Conservation (phyloP, 2,888 invertebrate species). For the Cheilosia soror region DNA sequence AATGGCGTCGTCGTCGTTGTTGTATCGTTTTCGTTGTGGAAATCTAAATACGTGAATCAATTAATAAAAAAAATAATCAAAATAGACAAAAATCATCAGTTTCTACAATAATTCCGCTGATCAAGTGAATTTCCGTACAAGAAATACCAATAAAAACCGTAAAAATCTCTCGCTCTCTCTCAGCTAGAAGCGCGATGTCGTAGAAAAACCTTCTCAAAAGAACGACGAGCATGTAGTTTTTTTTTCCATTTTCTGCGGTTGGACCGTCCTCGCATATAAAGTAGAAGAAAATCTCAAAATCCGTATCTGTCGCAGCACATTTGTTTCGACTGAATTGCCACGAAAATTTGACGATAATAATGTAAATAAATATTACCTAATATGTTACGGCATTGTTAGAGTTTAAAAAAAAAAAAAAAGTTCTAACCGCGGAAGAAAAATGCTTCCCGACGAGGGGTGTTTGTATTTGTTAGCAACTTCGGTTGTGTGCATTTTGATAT, state of each 20-base stretch:
- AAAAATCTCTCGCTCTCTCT: conserved; percentile 8
- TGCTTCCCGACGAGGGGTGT: background rate
- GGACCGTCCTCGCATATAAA: conserved; percentile 4
- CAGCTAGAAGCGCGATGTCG: conserved; percentile 30
- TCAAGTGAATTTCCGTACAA: conserved; percentile 23
- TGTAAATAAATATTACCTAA: conserved; percentile 66
- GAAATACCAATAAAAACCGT: background rate
- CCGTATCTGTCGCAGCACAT: conserved; percentile 12
- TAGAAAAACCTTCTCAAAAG: conserved; percentile 20
- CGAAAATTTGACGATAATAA: conserved; percentile 29
- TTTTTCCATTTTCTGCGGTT: conserved; percentile 16
- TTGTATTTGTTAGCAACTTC: background rate
- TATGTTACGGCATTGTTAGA: conserved; percentile 40
- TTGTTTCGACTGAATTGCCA: conserved; percentile 21
- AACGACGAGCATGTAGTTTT: background rate
- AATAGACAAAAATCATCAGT: conserved; percentile 19
- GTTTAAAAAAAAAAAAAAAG: background rate
- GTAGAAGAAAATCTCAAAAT: conserved; percentile 18
- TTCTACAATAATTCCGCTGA: conserved; percentile 10
- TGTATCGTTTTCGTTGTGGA: conserved; percentile 69
- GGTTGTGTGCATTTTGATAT: background rate
- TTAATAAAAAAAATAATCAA: conserved; percentile 38
- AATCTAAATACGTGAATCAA: conserved; percentile 58
- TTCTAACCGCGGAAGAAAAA: background rate
- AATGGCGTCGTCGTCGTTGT: conserved; percentile 75